phyloP scores from a whole-genome alignment of 53 echinoderm and acorn worm genomes.

The Echinometra lucunter region DNA sequence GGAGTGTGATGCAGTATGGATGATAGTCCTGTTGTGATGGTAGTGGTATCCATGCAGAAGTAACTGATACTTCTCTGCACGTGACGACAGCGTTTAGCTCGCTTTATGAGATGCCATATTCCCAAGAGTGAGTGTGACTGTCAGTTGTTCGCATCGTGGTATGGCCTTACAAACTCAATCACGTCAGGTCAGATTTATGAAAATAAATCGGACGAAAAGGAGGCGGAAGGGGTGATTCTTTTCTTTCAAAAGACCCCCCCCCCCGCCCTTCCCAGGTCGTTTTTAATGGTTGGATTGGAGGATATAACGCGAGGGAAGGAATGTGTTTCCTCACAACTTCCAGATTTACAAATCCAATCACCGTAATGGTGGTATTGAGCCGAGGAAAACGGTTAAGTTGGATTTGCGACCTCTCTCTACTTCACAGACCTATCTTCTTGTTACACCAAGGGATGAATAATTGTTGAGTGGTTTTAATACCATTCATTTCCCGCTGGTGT shows the following conservation, averaged over 20 bases:
- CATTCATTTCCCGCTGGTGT: neutral
- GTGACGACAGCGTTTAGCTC: neutral
- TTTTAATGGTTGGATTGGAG: neutral
- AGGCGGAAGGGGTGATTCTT: neutral
- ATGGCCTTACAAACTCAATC: constrained; percentile 13
- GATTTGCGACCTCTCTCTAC: neutral
- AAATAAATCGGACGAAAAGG: neutral
- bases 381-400: neutral
- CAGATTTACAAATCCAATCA: constrained; percentile 43
- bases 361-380: neutral
- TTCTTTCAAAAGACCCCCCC: neutral
- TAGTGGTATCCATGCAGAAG: constrained; percentile 4
- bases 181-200: constrained; percentile 1
- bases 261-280: neutral
- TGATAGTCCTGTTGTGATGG: neutral
- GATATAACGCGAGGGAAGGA: neutral
- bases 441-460: neutral
- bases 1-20: constrained; percentile 16
- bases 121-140: constrained; percentile 23
- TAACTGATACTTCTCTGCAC: constrained; percentile 25
- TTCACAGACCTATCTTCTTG: neutral
- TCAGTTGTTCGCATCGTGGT: constrained; percentile 23
- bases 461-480: neutral
- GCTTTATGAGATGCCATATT: neutral
- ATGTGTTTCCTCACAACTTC: neutral